These are phyloP conservation scores for Idaea biselata DNA, from an alignment of 2,888 invertebrate genomes.

Conservation along the genomic window DNA sequence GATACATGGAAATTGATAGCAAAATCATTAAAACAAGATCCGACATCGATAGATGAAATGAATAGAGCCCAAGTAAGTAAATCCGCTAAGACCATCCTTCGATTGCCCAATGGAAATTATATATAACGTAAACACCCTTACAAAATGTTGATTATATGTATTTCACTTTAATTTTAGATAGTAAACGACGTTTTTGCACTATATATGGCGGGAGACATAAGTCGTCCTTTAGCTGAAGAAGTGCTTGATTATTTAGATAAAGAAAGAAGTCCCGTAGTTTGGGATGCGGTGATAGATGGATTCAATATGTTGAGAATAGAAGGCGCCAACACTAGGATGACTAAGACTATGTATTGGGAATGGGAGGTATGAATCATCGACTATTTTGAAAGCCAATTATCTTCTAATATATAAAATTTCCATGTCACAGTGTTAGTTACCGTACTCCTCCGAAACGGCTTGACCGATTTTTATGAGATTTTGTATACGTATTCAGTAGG, in stretches of 20 bases:
- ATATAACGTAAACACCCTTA: background rate
- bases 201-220: slow-evolving; percentile 58
- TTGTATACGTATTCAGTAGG: too few species aligned
- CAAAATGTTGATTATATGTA: background rate
- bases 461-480: too few species aligned
- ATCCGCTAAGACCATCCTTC: background rate
- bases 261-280: slow-evolving; percentile 57
- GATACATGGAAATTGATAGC: slow-evolving; percentile 77
- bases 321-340: slow-evolving; percentile 51
- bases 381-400: background rate
- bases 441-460: too few species aligned
- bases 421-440: too few species aligned
- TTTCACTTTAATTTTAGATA: slow-evolving; percentile 46
- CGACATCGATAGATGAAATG: slow-evolving; percentile 58
- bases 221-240: slow-evolving; percentile 46
- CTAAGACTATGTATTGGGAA: slow-evolving; percentile 53
- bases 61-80: slow-evolving; percentile 72
- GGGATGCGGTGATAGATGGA: slow-evolving; percentile 59
- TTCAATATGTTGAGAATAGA: slow-evolving; percentile 55
- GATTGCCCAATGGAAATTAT: background rate
- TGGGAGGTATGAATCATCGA: slow-evolving; percentile 56
- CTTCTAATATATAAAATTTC: too few species aligned
- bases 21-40: slow-evolving; percentile 59
- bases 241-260: slow-evolving; percentile 56
- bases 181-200: slow-evolving; percentile 69